phyloP scores from a whole-genome alignment of 2,113 vertebrate genomes.

The Podarcis cretensis region DNA sequence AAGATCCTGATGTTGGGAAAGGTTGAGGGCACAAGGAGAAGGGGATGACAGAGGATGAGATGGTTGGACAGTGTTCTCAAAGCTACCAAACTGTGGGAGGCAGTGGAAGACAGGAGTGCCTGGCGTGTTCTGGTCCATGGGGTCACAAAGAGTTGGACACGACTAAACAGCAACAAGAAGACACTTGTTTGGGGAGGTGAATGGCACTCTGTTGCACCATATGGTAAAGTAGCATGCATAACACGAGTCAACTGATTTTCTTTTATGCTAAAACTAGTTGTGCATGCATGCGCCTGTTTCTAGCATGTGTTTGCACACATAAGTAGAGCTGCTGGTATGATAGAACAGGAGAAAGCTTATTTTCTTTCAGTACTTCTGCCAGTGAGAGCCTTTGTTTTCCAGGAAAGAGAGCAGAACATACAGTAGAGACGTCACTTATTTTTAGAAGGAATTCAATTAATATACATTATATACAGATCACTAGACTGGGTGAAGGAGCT shows the following conservation, averaged over 20 bases:
- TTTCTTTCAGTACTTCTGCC: neutral
- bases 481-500: neutral
- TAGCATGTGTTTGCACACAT: neutral
- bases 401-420: neutral
- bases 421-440: neutral
- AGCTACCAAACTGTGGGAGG: no score
- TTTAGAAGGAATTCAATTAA: neutral
- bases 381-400: no score
- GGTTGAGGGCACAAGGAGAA: no score
- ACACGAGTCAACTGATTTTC: neutral
- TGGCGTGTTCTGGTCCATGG: no score
- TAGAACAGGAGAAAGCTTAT: neutral
- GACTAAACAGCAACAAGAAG: no score
- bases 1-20: no score
- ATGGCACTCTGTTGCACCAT: neutral
- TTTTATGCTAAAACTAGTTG: neutral
- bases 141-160: no score
- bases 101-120: no score
- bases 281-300: neutral
- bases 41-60: no score
- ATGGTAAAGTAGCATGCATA: neutral
- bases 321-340: neutral
- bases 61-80: no score
- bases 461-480: rapidly evolving
- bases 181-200: neutral